Conservation (phyloP, 2,888 invertebrate genomes). For the Tetragonula carbonaria region DNA sequence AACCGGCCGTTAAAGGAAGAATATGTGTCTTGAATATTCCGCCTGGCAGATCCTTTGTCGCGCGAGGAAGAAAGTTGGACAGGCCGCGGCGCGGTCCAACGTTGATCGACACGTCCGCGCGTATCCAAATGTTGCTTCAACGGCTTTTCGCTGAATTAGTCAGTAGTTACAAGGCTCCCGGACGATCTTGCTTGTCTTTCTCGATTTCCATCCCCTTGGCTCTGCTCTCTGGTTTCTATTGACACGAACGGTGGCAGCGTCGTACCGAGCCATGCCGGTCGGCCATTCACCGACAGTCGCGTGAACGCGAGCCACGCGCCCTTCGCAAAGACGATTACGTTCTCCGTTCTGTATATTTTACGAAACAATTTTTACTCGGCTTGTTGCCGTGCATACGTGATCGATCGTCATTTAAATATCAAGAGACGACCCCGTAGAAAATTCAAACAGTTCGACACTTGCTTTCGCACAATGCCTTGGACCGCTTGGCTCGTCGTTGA, state of each 20-base stretch:
- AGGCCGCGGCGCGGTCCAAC: background rate
- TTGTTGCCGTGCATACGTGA: background rate
- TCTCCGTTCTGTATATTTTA: background rate
- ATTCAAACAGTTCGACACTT: background rate
- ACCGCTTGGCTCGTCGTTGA: background rate
- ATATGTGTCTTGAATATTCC: slow-evolving; percentile 23
- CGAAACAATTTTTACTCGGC: background rate
- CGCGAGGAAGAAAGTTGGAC: slow-evolving; percentile 18
- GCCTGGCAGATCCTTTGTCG: background rate
- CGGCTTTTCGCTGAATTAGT: slow-evolving; percentile 44
- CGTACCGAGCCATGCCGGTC: background rate
- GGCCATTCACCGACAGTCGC: slow-evolving; percentile 7
- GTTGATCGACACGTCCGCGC: slow-evolving; percentile 32
- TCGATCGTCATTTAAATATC: slow-evolving; percentile 4
- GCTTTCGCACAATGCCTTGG: background rate
- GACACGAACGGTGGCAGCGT: slow-evolving; percentile 23
- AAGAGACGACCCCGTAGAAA: background rate
- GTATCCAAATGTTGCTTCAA: slow-evolving; percentile 43
- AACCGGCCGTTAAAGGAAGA: slow-evolving; percentile 1
- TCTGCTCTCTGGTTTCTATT: slow-evolving; percentile 41
- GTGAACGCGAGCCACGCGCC: slow-evolving; percentile 11
- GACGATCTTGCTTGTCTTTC: slow-evolving; percentile 61
- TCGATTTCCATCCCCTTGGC: slow-evolving; percentile 49
- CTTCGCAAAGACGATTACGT: slow-evolving; percentile 23
- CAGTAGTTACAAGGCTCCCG: slow-evolving; percentile 18